Conservation (phyloP, 2,113 vertebrate genomes). For the Ammospiza caudacuta region DNA sequence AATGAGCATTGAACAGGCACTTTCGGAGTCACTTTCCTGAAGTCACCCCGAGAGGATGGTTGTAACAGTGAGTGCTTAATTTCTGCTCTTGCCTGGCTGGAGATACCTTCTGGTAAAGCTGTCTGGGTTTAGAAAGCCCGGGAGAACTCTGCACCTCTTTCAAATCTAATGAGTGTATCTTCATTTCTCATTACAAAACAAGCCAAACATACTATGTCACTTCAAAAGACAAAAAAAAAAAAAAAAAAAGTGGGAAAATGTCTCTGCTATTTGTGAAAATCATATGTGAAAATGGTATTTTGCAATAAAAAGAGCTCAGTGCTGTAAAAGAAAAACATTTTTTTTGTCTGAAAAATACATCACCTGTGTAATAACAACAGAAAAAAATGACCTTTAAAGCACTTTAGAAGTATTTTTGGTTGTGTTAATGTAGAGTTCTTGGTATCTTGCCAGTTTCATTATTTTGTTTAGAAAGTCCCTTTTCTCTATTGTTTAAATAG, state of each 20-base stretch:
- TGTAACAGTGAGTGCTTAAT: neutral
- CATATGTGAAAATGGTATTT: neutral
- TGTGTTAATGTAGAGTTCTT: neutral
- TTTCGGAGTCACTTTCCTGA: neutral
- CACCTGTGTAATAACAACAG: neutral
- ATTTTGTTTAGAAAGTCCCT: conserved; percentile 59
- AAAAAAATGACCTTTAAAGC: neutral
- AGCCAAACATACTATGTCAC: neutral
- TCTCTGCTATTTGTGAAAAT: neutral
- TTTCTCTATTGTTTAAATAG: conserved; percentile 57
- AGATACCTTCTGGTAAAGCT: neutral
- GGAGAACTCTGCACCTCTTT: neutral
- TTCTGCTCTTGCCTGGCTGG: neutral
- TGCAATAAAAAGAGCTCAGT: neutral
- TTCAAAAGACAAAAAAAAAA: neutral
- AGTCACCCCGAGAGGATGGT: rapidly evolving
- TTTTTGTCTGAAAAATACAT: neutral
- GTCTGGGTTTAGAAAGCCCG: neutral
- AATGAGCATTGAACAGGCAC: neutral
- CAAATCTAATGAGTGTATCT: neutral
- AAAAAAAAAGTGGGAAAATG: neutral
- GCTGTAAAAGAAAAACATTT: neutral
- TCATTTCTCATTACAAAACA: neutral
- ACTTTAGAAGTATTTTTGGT: conserved; percentile 15
- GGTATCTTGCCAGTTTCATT: conserved; percentile 21